Conservation (phyloP, 1,140 invertebrate species). For the Asobara japonica region DNA sequence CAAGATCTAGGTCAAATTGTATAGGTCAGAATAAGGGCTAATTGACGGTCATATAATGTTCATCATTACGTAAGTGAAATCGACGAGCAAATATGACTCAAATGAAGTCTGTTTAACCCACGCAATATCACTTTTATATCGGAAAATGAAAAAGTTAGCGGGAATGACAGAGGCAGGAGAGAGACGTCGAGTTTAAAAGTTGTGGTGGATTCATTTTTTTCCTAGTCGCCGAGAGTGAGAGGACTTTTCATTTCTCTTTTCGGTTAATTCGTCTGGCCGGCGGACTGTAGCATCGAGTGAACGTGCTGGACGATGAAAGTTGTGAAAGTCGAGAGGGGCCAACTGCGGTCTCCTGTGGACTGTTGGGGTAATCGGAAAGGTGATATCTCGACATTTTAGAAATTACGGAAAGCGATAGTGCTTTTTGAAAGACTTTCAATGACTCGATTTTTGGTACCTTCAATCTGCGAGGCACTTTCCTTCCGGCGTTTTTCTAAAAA, state of each 20-base stretch:
- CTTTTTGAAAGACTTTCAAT: not conserved
- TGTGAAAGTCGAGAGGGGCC: not conserved
- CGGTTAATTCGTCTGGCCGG: not conserved
- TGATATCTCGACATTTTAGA: not conserved
- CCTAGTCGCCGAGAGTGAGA: not conserved
- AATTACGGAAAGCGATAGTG: not conserved
- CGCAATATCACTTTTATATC: no score
- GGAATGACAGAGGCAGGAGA: no score
- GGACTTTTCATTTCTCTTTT: constrained; percentile 1
- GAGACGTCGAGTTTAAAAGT: not conserved
- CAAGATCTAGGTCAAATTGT: no score
- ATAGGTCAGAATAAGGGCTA: no score
- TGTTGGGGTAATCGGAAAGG: not conserved
- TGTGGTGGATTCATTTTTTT: not conserved
- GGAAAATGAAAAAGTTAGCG: not conserved
- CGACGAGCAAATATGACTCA: no score
- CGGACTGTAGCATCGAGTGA: not conserved
- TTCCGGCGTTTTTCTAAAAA: no score
- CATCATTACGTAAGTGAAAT: no score
- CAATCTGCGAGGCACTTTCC: no score
- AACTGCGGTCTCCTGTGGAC: not conserved
- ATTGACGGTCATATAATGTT: no score
- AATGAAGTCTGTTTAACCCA: no score
- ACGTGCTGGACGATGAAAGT: constrained; percentile 6
- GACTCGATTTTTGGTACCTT: no score